phyloP scores from a whole-genome alignment of 2,113 vertebrate species.

The Cavia aperea region DNA sequence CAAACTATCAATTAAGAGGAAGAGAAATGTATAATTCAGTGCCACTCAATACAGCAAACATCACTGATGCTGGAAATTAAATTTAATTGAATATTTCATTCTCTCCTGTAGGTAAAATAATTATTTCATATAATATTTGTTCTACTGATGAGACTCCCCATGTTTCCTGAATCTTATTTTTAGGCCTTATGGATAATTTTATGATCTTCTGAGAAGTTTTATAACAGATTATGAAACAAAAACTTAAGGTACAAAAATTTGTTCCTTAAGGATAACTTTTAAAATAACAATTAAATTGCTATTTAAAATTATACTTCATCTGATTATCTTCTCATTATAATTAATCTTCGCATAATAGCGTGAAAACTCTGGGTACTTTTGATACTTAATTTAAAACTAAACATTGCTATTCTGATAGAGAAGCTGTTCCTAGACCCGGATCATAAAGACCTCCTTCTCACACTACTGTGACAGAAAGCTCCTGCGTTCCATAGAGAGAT shows the following conservation, averaged over 20 bases:
- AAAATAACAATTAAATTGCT: background rate
- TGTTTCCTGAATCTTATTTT: background rate
- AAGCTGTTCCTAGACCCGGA: background rate
- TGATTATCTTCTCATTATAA: conserved; percentile 1
- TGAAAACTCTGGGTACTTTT: background rate
- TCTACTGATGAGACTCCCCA: background rate
- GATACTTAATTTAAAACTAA: background rate
- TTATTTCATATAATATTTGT: background rate
- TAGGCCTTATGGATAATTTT: background rate
- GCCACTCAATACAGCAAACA: background rate
- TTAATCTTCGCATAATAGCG: background rate
- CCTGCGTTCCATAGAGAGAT: background rate
- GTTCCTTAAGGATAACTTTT: background rate
- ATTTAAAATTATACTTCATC: background rate
- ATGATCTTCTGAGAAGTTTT: background rate
- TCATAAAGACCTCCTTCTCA: background rate
- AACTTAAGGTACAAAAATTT: background rate
- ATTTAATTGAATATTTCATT: background rate
- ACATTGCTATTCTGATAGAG: background rate
- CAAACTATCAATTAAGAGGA: background rate
- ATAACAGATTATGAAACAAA: background rate
- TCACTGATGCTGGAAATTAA: background rate
- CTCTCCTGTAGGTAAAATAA: background rate
- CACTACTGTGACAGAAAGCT: background rate
- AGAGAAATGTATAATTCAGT: background rate